Percentiles rank a stretch among this genome's conserved stretches.
Evolutionary conservation across 2,113 vertebrate genomes (phyloP).

Genomic region (Hydrochoerus hydrochaeris): DNA sequence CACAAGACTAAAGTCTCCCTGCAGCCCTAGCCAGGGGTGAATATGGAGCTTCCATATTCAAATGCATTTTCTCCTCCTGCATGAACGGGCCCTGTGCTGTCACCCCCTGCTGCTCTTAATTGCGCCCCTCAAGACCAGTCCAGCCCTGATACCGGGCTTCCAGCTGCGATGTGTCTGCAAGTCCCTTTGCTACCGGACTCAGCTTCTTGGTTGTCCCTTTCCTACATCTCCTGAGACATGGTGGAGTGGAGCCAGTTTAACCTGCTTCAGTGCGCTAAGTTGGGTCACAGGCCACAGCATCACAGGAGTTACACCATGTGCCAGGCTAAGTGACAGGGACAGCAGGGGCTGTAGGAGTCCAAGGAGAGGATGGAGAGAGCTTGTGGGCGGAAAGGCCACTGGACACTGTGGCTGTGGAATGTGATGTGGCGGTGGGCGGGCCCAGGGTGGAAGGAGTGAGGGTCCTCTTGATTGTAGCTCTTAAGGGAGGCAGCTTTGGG

Average conservation of each 20-base stretch:
- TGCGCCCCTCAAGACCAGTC: neutral
- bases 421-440: neutral
- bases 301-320: neutral
- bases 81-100: neutral
- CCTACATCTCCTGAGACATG: neutral
- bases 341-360: neutral
- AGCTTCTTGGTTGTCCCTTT: neutral
- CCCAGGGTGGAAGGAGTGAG: neutral
- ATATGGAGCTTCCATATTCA: neutral
- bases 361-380: neutral
- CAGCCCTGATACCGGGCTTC: neutral
- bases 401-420: neutral
- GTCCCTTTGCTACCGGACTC: neutral
- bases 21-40: neutral
- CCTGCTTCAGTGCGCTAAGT: neutral
- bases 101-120: neutral
- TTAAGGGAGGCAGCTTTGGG: neutral
- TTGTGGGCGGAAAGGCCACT: neutral
- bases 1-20: neutral
- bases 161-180: neutral
- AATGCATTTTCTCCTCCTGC: neutral
- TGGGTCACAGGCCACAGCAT: neutral
- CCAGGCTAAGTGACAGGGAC: neutral
- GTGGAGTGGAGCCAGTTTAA: neutral
- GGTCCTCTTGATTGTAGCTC: neutral